Evolutionary conservation across 1,140 invertebrate genomes (phyloP), one percentile per base, ranked within the genome.

Genomic region (Ditylenchus dipsaci): DNA sequence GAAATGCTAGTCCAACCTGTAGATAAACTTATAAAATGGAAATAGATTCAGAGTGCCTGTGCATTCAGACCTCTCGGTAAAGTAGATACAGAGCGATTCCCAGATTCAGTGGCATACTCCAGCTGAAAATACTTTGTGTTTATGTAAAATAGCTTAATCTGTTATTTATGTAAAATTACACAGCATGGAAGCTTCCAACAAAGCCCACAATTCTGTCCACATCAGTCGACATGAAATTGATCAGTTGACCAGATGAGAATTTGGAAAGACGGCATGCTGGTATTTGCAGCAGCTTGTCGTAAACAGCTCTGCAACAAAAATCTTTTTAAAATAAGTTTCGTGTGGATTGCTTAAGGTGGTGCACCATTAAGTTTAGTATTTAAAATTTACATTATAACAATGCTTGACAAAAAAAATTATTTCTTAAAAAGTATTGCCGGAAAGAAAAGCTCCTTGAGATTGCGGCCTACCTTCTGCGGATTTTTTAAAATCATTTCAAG

Each of bases 201-300:
- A 93, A 91, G 84, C 96, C 97, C 0, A 95, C 89, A 72, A 98
- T 91, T 75, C 94, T 87, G 79, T 95, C 92, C 0, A 90, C 90
- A 84, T 98, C 95, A 0, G 91, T 94, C 33, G 91, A 95, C 90
- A 97, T 95, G 76, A 93, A 92, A 85, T 97, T 98, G 0, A 95
- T 88, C 29, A 97, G 66, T 61, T 81, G 67, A 38, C 79, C 79
- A 29, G 77, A 68, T 3, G 71, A 79, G 45, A 82, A 78, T 23
- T 63, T 63, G 0, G n/a, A 29, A 9, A 77, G 49, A 19, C 58
- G 58, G 60, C 79, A 73, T 47, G 80, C 78, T 56, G 82, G 84
- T 1, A 88, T 84, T 66, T 60, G 58, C 8, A 86, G 67, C 1
- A 90, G 89, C 85, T 97, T 97, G 63, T 88, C 86, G 77, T 96